Conservation (phyloP, 1,140 invertebrate species). For the Grapholita molesta region DNA sequence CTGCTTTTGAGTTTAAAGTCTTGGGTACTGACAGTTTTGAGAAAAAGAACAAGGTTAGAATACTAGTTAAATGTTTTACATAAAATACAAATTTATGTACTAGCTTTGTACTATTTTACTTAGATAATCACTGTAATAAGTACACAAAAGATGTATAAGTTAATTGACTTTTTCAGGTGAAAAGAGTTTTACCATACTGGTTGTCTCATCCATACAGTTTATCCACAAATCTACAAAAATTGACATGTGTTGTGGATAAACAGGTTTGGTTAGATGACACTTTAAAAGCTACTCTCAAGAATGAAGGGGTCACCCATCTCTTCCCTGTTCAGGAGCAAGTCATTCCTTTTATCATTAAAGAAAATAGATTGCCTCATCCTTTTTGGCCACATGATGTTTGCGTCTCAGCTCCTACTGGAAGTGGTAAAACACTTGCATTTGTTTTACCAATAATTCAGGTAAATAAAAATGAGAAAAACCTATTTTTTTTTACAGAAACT, state of each 20-base stretch:
- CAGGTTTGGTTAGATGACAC: conserved; percentile 80
- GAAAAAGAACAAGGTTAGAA: conserved; percentile 64
- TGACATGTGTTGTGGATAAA: conserved; percentile 79
- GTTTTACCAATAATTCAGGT: conserved; percentile 94
- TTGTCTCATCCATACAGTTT: conserved; percentile 88
- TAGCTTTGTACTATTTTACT: too few species aligned
- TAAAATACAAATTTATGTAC: background rate
- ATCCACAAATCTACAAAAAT: conserved; percentile 83
- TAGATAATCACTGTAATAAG: too few species aligned
- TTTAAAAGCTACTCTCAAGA: conserved; percentile 82
- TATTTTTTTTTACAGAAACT: background rate
- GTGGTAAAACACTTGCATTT: conserved; percentile 98
- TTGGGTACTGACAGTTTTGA: conserved; percentile 74
- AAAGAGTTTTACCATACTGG: conserved; percentile 91
- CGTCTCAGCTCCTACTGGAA: conserved; percentile 97
- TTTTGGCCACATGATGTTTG: conserved; percentile 93
- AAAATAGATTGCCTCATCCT: conserved; percentile 78
- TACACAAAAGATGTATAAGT: too few species aligned
- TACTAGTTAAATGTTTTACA: background rate
- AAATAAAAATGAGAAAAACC: conserved; percentile 43
- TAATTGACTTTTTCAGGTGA: conserved; percentile 70
- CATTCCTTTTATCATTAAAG: conserved; percentile 88
- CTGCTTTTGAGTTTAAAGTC: conserved; percentile 70
- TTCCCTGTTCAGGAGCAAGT: conserved; percentile 94
- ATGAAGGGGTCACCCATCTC: conserved; percentile 87